Evolutionary conservation across 2,797 vertebrate species (phyloP).

Genomic region (Hemitrygon akajei): DNA sequence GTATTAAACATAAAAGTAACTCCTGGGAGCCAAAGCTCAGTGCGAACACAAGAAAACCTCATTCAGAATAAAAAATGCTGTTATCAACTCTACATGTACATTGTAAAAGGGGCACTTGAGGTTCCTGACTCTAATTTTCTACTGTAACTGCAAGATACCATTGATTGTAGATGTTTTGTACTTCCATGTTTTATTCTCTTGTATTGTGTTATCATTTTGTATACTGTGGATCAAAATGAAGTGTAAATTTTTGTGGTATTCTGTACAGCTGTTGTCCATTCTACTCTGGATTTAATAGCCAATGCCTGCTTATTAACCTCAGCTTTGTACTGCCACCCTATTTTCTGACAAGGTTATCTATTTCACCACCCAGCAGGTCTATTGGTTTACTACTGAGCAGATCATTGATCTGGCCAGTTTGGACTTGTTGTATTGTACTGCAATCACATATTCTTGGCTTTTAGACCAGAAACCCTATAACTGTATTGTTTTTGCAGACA

Average conservation of each 20-base stretch:
- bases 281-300: background rate
- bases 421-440: background rate
- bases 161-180: slow-evolving; percentile 22
- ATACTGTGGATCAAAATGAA: background rate
- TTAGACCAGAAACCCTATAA: background rate
- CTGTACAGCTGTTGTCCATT: background rate
- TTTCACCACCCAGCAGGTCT: background rate
- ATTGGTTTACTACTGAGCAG: background rate
- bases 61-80: background rate
- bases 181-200: slow-evolving; percentile 4
- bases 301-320: background rate
- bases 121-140: background rate
- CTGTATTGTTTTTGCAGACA: background rate
- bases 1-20: background rate
- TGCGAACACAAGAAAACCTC: slow-evolving; percentile 10
- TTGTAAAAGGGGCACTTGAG: background rate
- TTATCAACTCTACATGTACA: background rate
- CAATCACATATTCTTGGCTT: background rate
- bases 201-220: background rate
- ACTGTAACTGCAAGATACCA: background rate
- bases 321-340: too few species aligned
- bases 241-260: background rate
- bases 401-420: background rate
- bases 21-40: background rate
- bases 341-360: background rate